phyloP scores from a whole-genome alignment of 2,797 vertebrate genomes.

The Sebastes elongatus region DNA sequence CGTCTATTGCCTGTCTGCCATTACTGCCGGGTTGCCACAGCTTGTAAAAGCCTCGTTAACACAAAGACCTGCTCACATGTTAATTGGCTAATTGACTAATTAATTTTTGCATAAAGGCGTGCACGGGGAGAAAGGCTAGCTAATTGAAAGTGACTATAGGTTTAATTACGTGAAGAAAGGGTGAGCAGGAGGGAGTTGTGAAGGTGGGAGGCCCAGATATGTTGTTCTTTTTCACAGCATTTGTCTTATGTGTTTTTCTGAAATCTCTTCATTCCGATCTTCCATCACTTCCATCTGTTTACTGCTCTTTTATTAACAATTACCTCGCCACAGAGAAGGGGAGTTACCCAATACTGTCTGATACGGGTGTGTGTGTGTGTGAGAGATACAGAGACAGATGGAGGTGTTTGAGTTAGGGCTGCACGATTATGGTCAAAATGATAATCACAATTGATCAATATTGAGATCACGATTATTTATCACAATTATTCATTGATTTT shows the following conservation, averaged over 20 bases:
- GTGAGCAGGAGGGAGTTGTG: slow-evolving; percentile 26
- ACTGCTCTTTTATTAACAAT: slow-evolving; percentile 10
- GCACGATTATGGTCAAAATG: too few species aligned
- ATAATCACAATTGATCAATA: too few species aligned
- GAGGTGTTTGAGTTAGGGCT: neutral
- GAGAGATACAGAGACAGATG: slow-evolving; percentile 16
- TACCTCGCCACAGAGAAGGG: neutral
- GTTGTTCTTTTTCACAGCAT: slow-evolving; percentile 26
- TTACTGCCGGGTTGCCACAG: slow-evolving; percentile 84
- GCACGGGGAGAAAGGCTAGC: slow-evolving; percentile 74
- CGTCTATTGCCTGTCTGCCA: slow-evolving; percentile 77
- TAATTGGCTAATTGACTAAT: slow-evolving; percentile 92
- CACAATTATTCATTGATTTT: too few species aligned
- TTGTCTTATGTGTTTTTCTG: slow-evolving; percentile 1
- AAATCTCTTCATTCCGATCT: neutral
- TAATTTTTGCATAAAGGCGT: slow-evolving; percentile 87
- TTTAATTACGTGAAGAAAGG: slow-evolving; percentile 84
- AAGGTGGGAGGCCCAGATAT: slow-evolving; percentile 62
- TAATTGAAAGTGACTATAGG: slow-evolving; percentile 90
- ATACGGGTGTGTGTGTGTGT: neutral
- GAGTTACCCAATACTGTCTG: neutral
- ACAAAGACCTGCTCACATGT: slow-evolving; percentile 89
- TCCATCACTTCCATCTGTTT: slow-evolving; percentile 13
- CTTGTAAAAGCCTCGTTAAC: slow-evolving; percentile 90
- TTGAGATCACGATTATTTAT: too few species aligned